Percentiles rank a stretch among this genome's conserved stretches.
Evolutionary conservation across 2,113 vertebrate species (phyloP).

Genomic region (Sceloporus tristichus): DNA sequence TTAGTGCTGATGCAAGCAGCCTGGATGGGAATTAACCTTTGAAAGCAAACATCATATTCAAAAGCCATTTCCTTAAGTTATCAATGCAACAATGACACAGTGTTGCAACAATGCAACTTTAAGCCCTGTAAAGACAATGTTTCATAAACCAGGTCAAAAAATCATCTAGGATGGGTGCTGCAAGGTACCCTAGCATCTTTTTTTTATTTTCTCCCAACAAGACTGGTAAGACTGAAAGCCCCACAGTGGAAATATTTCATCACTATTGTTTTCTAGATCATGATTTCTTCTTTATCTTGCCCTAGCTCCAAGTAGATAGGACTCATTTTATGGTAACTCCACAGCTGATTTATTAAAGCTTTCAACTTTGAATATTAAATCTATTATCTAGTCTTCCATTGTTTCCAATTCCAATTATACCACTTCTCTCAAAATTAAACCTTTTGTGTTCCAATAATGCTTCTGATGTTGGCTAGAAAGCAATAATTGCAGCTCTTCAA

Average conservation of each 20-base stretch:
- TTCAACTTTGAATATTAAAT: conserved; percentile 52
- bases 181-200: not conserved
- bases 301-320: conserved; percentile 46
- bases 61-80: not conserved
- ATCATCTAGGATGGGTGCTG: not conserved
- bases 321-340: conserved; percentile 54
- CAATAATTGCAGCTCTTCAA: conserved; percentile 59
- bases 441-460: conserved; percentile 66
- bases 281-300: conserved; percentile 28
- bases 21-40: not conserved
- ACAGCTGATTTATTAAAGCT: conserved; percentile 60
- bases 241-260: conserved; percentile 32
- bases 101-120: not conserved
- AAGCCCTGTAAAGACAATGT: not conserved
- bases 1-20: not conserved
- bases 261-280: conserved; percentile 29
- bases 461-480: conserved; percentile 52
- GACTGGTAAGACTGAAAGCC: not conserved
- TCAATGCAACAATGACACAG: not conserved
- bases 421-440: conserved; percentile 66
- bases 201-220: not conserved
- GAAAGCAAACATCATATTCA: not conserved
- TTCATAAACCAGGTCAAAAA: not conserved
- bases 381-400: conserved; percentile 55
- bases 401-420: conserved; percentile 54